Evolutionary conservation across 2,888 invertebrate species (phyloP).

Genomic region (Thysanoteuthis rhombus): DNA sequence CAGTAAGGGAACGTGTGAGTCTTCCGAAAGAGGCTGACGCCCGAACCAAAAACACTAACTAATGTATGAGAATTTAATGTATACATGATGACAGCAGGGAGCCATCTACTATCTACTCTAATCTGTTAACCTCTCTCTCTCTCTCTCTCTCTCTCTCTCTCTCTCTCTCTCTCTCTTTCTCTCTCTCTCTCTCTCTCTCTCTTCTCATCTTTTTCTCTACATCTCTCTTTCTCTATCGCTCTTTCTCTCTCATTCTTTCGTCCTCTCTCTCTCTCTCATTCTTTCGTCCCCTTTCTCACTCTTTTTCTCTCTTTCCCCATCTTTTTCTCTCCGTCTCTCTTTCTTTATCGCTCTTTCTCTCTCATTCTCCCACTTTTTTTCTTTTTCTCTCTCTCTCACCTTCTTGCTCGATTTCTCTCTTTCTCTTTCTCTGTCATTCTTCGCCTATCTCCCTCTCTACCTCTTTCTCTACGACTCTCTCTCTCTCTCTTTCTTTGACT

Average conservation of each 20-base stretch:
- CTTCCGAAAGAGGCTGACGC: not conserved
- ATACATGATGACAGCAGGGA: not conserved
- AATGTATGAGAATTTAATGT: not conserved
- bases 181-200: too few species aligned
- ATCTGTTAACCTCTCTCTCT: not conserved
- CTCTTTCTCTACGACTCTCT: too few species aligned
- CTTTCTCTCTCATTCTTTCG: not conserved
- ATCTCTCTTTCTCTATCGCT: not conserved
- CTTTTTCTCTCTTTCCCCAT: not conserved
- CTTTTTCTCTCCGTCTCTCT: not conserved
- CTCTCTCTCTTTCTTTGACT: too few species aligned
- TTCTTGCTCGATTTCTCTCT: not conserved
- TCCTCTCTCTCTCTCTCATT: not conserved
- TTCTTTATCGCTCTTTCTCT: not conserved
- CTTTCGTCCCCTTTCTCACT: not conserved
- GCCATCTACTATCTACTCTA: not conserved
- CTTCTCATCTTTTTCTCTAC: not conserved
- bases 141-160: rapidly evolving
- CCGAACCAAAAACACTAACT: not conserved
- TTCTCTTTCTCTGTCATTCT: too few species aligned
- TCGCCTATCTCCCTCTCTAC: too few species aligned
- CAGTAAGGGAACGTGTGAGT: not conserved
- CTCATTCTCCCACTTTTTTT: not conserved
- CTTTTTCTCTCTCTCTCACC: not conserved
- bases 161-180: not conserved